These are phyloP conservation scores for Trichonephila clavipes DNA, from an alignment of 1,140 invertebrate genomes.

Conservation along the genomic window DNA sequence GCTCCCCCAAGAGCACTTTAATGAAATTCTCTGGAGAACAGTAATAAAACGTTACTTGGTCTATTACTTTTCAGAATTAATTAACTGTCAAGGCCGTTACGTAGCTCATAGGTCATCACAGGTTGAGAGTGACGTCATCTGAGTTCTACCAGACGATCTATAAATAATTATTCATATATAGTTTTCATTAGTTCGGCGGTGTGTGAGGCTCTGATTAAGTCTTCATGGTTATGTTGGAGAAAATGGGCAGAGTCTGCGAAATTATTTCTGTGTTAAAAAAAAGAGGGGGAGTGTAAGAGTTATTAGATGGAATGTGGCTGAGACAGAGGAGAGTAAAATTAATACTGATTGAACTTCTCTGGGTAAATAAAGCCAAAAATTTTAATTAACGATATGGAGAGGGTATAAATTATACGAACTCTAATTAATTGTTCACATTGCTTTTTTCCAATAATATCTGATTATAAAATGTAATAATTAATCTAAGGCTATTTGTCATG, in stretches of 20 bases:
- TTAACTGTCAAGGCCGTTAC: conserved; percentile 54
- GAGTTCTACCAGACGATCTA: background rate
- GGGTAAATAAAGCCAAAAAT: background rate
- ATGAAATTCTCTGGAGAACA: conserved; percentile 52
- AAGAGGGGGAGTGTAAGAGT: background rate
- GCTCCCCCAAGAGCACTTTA: conserved; percentile 38
- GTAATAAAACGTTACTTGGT: conserved; percentile 63
- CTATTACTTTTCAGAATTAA: conserved; percentile 64
- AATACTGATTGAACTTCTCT: background rate
- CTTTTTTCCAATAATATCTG: background rate
- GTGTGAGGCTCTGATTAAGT: conserved; percentile 18
- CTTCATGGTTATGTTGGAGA: background rate
- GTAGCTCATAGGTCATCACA: conserved; percentile 53
- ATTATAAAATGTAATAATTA: no score
- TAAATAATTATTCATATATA: conserved; percentile 35
- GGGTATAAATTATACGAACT: background rate
- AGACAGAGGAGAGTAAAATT: background rate
- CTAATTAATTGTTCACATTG: background rate
- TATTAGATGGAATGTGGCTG: background rate
- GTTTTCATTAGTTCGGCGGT: background rate
- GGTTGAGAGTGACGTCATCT: conserved; percentile 27
- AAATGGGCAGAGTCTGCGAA: background rate
- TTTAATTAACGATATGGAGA: background rate
- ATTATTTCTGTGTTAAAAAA: background rate
- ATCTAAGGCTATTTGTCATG: no score